These are phyloP conservation scores for Lepus oiostolus DNA, from an alignment of 2,797 vertebrate species.

Conservation along the genomic window DNA sequence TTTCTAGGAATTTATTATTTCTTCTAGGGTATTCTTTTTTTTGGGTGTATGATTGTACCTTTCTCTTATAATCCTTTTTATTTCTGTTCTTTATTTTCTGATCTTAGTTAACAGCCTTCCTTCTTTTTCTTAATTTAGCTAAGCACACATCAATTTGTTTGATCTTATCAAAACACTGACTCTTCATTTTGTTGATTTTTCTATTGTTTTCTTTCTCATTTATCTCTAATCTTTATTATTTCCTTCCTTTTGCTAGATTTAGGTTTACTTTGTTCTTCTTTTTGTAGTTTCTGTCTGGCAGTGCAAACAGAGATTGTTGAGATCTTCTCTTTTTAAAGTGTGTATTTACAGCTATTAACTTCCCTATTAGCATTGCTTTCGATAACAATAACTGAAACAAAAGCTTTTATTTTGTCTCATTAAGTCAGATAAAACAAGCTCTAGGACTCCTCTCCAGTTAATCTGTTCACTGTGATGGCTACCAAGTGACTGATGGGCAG, in stretches of 20 bases:
- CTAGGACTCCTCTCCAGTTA: no score
- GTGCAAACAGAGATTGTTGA: not conserved
- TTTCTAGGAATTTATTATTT: conserved; percentile 6
- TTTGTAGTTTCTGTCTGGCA: conserved; percentile 5
- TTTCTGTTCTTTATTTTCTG: not conserved
- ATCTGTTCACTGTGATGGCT: no score
- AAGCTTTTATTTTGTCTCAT: no score
- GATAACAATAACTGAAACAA: no score
- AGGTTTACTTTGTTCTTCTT: conserved; percentile 36
- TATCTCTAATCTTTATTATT: conserved; percentile 54
- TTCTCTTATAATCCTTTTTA: conserved; percentile 27
- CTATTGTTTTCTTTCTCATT: conserved; percentile 12
- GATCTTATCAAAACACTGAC: conserved; percentile 2
- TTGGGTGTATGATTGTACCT: not conserved
- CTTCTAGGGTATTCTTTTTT: not conserved
- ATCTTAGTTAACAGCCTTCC: not conserved
- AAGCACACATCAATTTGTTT: not conserved
- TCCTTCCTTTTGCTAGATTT: conserved; percentile 40
- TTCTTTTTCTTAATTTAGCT: not conserved
- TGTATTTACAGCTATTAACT: not conserved
- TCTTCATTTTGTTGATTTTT: not conserved
- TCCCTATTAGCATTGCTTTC: not conserved
- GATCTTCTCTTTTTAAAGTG: not conserved
- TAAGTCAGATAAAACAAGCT: no score
- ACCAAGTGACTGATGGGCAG: no score